Evolutionary conservation across 2,888 invertebrate genomes (phyloP), one percentile per base, ranked within the genome.

Genomic region (Agrotis segetum): DNA sequence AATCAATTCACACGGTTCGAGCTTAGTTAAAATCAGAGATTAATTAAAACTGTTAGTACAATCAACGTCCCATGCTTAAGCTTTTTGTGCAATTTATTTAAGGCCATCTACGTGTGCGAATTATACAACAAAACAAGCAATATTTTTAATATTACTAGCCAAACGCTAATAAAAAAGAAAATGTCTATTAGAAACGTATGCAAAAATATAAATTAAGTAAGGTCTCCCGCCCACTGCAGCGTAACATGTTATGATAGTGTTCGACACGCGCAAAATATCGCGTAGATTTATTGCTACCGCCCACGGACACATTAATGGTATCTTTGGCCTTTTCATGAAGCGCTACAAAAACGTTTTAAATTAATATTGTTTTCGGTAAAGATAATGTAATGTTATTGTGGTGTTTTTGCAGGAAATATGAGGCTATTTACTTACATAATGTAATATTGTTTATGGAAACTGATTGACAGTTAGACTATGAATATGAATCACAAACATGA

Each of bases 251-350:
- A 66, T 56, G 21, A 64, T 66, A 59, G n/a, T 46, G 55, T 74
- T 78, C 65, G 68, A 19, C 75, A 83, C 66, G 78, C 61, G 75
- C 81, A 78, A 72, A 78, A 83, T 63, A 72, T 67, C 61, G 50
- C 40, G 11, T 61, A 49, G 60, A 73, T 82, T 80, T 77, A 82
- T 83, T 69, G 17, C 74, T 19, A 56, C 62, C 78, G 71, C 83
- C 81, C 64, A 83, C 83, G 29, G 14, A 67, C 50, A 67, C 64
- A 71, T 74, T 69, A 68, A 75, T 83, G 53, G 56, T 70, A 72
- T 82, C 73, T 71, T 63, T 62, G 19, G 50, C 60, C 52, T 61
- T 77, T 78, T 50, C 71, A 47, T 81, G 72, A 61, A 66, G 64
- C 74, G 70, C 40, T 63, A 55, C 46, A 46, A 73, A 67, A 59